These are phyloP conservation scores for Oophaga sylvatica DNA, from an alignment of 2,797 vertebrate genomes.

Conservation along the genomic window DNA sequence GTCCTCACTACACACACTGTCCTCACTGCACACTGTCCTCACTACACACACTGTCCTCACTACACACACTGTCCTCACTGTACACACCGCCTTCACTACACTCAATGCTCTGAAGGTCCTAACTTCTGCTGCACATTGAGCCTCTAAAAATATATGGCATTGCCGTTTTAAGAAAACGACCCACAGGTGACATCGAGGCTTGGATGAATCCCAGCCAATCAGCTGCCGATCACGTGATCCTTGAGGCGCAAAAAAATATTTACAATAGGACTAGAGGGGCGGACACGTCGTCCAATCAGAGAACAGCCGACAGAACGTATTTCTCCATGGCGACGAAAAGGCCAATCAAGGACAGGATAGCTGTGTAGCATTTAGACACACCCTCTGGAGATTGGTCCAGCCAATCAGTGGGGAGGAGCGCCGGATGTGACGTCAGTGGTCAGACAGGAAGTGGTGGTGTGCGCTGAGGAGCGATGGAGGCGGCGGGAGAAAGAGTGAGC, in stretches of 20 bases:
- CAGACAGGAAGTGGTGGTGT: slow-evolving; percentile 12
- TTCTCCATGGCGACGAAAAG: slow-evolving; percentile 15
- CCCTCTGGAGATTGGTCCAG: neutral
- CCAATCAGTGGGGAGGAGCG: slow-evolving; percentile 13
- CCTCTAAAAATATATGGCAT: neutral
- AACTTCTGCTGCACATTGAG: neutral
- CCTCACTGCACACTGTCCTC: too few species aligned
- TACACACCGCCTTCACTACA: too few species aligned
- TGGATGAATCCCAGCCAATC: slow-evolving; percentile 1
- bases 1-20: too few species aligned
- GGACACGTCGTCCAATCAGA: neutral
- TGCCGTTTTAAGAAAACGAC: neutral
- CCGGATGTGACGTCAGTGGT: slow-evolving; percentile 58
- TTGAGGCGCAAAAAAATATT: too few species aligned
- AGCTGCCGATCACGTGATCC: too few species aligned
- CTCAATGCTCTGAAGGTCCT: neutral
- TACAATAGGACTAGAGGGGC: neutral
- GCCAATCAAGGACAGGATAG: neutral
- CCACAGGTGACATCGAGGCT: slow-evolving; percentile 3
- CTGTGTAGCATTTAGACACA: slow-evolving; percentile 54
- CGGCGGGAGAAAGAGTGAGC: slow-evolving; percentile 31
- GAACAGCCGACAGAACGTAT: neutral
- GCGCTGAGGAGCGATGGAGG: slow-evolving; percentile 13
- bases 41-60: too few species aligned
- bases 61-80: too few species aligned